Evolutionary conservation across 2,888 invertebrate species (phyloP).

Genomic region (Spisula solida): DNA sequence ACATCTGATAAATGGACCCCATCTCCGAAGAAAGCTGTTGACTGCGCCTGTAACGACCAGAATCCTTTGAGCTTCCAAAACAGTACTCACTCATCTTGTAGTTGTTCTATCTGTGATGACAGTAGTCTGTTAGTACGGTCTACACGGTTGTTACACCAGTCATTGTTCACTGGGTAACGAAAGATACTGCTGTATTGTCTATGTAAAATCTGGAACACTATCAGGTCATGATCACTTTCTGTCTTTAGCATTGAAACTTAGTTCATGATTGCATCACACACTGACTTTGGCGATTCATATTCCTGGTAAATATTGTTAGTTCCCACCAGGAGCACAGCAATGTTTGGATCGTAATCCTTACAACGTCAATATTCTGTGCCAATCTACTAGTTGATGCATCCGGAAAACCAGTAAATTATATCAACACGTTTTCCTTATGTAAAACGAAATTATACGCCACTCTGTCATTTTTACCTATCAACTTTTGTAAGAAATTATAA

Average conservation of each 20-base stretch:
- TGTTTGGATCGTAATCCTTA: not conserved
- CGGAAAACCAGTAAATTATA: not conserved
- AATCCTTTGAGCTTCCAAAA: slow-evolving; percentile 10
- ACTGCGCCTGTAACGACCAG: not conserved
- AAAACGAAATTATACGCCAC: not conserved
- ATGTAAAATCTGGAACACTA: not conserved
- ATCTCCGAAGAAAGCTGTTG: not conserved
- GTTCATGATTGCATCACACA: not conserved
- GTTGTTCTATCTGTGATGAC: no score
- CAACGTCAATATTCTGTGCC: not conserved
- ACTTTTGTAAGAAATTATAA: no score
- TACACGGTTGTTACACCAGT: not conserved
- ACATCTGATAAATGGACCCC: not conserved
- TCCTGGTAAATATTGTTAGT: not conserved
- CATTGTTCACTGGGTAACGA: not conserved
- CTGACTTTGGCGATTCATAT: not conserved
- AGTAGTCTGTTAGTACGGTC: not conserved
- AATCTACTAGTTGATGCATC: not conserved
- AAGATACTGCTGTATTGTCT: not conserved
- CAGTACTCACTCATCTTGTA: no score
- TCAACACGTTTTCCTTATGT: not conserved
- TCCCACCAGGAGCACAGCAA: not conserved
- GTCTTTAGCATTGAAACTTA: not conserved
- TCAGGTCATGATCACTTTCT: not conserved
- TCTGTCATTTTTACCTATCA: not conserved